These are phyloP conservation scores for Therioaphis trifolii DNA, from an alignment of 2,888 invertebrate genomes.

Conservation along the genomic window DNA sequence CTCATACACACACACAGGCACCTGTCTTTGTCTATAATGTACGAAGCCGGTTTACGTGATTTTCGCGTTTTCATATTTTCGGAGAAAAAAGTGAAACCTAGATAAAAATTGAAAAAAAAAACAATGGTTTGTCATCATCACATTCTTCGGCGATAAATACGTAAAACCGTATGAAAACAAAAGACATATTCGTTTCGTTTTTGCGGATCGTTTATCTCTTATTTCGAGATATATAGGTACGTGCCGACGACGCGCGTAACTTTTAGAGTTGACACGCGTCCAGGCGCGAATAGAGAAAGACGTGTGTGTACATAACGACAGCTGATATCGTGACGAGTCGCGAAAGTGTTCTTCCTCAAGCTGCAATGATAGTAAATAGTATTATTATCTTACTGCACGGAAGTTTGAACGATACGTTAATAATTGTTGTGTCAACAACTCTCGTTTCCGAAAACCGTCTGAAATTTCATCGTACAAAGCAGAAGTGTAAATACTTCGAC, in stretches of 20 bases:
- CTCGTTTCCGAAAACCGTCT: not conserved
- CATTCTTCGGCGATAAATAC: slow-evolving; percentile 23
- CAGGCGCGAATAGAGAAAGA: not conserved
- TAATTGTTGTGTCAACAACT: not conserved
- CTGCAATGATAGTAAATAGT: not conserved
- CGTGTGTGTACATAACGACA: not conserved
- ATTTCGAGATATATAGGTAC: not conserved
- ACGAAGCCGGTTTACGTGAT: not conserved
- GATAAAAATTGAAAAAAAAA: not conserved
- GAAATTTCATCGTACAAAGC: not conserved
- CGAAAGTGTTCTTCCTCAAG: not conserved
- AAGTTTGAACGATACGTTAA: not conserved
- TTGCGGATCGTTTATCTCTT: not conserved
- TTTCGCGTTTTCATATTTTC: slow-evolving; percentile 25
- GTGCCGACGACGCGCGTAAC: not conserved
- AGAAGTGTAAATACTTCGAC: too few relatives aligned
- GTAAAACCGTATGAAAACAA: too few relatives aligned
- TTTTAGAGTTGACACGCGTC: not conserved
- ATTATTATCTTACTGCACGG: too few relatives aligned
- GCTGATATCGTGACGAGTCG: not conserved
- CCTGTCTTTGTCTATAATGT: not conserved
- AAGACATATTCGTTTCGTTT: not conserved
- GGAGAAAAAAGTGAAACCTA: slow-evolving; percentile 36
- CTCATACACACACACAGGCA: not conserved
- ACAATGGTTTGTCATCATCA: not conserved